Evolutionary conservation across 2,888 invertebrate genomes (phyloP).

Genomic region (Ommatoiulus sabulosus): DNA sequence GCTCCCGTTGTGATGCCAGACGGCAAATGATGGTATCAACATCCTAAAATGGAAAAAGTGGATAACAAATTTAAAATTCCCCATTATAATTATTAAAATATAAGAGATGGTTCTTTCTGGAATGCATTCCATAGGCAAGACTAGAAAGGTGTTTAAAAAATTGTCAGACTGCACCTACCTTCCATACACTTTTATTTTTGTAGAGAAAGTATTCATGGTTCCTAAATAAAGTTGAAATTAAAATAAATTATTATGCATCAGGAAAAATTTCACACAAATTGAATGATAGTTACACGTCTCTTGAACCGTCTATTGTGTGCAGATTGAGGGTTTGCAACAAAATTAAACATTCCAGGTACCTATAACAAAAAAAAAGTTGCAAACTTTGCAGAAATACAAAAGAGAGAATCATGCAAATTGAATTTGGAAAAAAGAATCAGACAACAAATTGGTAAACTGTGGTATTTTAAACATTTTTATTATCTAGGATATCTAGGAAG

Average conservation of each 20-base stretch:
- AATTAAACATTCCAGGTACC: conserved; percentile 54
- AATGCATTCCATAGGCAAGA: too few species aligned
- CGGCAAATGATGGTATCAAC: conserved; percentile 62
- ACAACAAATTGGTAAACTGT: too few species aligned
- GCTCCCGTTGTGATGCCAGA: conserved; percentile 63
- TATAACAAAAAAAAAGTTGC: conserved; percentile 35
- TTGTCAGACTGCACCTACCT: conserved; percentile 1
- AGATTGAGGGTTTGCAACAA: conserved; percentile 51
- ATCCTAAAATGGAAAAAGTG: conserved; percentile 59
- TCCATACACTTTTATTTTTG: conserved; percentile 18
- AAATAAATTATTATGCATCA: conserved; percentile 19
- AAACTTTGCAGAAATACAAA: not conserved
- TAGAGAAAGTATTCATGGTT: conserved; percentile 18
- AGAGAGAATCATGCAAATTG: not conserved
- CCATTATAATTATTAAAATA: too few species aligned
- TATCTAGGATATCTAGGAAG: too few species aligned
- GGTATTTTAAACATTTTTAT: too few species aligned
- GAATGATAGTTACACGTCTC: not conserved
- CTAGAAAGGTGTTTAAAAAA: too few species aligned
- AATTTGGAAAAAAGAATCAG: not conserved
- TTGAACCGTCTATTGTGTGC: not conserved
- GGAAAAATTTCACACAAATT: not conserved
- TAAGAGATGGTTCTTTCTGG: too few species aligned
- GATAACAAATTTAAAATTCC: not conserved
- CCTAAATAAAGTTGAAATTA: not conserved